Evolutionary conservation across 1,140 invertebrate species (phyloP), one percentile per base, ranked within the genome.

Genomic region (Reticulitermes speratus): DNA sequence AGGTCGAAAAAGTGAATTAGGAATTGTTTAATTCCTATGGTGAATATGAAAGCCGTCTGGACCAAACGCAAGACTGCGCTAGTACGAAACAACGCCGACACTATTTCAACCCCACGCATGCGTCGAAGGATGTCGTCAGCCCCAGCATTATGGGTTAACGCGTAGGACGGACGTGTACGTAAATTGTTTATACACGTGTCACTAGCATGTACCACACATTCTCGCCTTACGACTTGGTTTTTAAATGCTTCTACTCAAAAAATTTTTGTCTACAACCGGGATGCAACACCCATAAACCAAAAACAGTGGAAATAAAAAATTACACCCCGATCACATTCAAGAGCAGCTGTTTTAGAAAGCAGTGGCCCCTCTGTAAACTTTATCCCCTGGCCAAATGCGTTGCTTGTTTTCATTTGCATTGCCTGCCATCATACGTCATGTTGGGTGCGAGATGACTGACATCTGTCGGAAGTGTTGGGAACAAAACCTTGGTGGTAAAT

Each of bases 321-420:
- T 25, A 75, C n/a, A 65, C 59, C 59, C 65, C 14, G 7, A 75
- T 75, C 65, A 30, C 65, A 30, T 75, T 75, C 65, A 75, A 30
- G 65, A 75, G 65, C 65, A 75, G 65, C 65, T 75, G 65, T n/a
- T 75, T 75, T 75, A 75, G n/a, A 75, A 75, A n/a, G 65, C 65
- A 75, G 25, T 65, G 59, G 14, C 21, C 59, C 59, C 59, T 65
- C 59, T 65, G 59, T 75, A 75, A 75, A 75, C 65, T 75, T 75
- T 75, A 75, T 75, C 65, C 65, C 65, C 65, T 75, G 65, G 65
- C 65, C 65, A 75, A 75, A 75, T 75, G 65, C 7, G 65, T 12
- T 75, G 65, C 65, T 75, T 75, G n/a, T 75, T 75, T 75, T 75
- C 65, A 30, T 75, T 75, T 75, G 65, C 65, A 75, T 75, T 75